Evolutionary conservation across 2,113 vertebrate species (phyloP), one percentile per base, ranked within the genome.

Genomic region (Triplophysa siluroides): DNA sequence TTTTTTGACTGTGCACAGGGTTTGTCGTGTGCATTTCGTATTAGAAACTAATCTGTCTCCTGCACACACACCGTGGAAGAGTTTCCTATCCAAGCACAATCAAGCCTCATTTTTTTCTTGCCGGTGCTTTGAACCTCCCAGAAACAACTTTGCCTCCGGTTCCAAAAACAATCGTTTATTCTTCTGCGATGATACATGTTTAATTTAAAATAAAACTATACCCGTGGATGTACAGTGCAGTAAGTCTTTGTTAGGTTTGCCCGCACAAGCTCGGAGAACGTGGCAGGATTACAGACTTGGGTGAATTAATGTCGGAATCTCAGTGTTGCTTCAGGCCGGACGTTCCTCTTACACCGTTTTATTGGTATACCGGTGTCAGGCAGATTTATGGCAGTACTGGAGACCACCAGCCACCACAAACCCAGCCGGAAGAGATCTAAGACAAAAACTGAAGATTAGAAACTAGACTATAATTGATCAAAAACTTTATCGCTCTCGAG

Each of bases 291-390:
- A 74, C 71, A 60, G 54, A 78, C 60, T 61, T 74, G 71, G 21
- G 56, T 61, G 29, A 61, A 60, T 74, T 74, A 61, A 74, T 74
- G 76, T 56, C n/a, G 38, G 9, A 11, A 62, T 72, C 41, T 79
- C 56, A 71, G 67, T 52, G 54, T 70, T 47, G 50, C 72, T 64
- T 62, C 41, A 29, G 72, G 45, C 63, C 29, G 71, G 78, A 74
- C 50, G 61, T 79, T 68, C 70, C 65, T 83, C 66, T 56, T 64
- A 61, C 79, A 62, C 79, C 58, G 19, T 41, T 85, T 83, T 87
- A 84, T 86, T 86, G 86, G 68, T 71, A 60, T 76, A 89, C 88
- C 88, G 88, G 83, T 89, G 88, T 87, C 87, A 87, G 72, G 60
- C 79, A 84, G 88, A 91, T 81, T 76, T 86, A 90, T 85, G 86